Percentiles rank a stretch among this genome's conserved stretches.
These are phyloP conservation scores for Myoxocephalus aenaeus DNA, from an alignment of 2,797 vertebrate genomes.

Conservation along the genomic window DNA sequence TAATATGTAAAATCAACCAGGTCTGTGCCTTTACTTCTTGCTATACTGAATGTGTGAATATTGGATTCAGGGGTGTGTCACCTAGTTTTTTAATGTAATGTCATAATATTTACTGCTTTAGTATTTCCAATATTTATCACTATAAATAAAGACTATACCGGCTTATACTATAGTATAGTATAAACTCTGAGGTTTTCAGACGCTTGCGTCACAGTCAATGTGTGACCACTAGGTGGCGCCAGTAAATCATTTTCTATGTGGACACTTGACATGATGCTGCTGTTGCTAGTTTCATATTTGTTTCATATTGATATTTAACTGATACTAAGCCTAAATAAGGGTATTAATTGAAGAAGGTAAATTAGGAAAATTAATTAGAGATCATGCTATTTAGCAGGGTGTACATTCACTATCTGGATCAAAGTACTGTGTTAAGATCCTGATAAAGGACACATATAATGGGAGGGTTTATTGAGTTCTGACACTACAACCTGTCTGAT, in stretches of 20 bases:
- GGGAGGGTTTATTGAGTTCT: not conserved
- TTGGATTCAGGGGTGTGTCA: not conserved
- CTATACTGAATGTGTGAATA: not conserved
- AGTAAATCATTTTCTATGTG: constrained; percentile 23
- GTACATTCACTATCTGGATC: not conserved
- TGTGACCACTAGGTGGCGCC: constrained; percentile 54
- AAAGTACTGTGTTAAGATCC: not conserved
- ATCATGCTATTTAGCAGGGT: not conserved
- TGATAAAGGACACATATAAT: not conserved
- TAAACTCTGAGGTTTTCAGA: not conserved
- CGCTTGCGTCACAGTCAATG: not conserved
- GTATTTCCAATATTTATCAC: not conserved
- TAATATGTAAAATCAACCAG: not conserved
- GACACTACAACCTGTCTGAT: not conserved
- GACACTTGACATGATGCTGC: too few relatives aligned
- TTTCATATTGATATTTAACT: not conserved
- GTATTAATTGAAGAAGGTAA: not conserved
- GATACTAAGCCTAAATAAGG: not conserved
- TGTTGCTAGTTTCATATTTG: not conserved
- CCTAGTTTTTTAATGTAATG: not conserved
- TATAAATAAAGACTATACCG: not conserved
- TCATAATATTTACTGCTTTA: not conserved
- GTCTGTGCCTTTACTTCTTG: not conserved
- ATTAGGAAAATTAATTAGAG: not conserved
- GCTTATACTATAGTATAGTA: too few relatives aligned